Evolutionary conservation across 1,140 invertebrate genomes (phyloP).

Genomic region (Achatina immaculata): DNA sequence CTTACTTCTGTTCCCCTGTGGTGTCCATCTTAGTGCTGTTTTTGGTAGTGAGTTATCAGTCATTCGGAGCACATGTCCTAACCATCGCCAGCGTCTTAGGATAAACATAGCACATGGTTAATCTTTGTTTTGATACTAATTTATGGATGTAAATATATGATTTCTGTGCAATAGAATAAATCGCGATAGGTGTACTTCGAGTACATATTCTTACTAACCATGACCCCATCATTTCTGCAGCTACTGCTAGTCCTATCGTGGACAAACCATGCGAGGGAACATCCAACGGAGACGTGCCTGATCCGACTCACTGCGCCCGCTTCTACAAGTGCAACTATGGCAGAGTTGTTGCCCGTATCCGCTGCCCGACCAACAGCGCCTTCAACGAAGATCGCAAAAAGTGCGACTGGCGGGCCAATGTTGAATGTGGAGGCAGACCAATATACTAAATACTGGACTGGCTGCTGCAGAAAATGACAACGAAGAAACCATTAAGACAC

Average conservation of each 20-base stretch:
- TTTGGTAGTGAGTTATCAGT: too few relatives aligned
- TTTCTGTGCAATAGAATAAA: too few relatives aligned
- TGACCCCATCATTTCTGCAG: constrained; percentile 36
- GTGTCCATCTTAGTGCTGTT: too few relatives aligned
- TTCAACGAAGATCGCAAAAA: constrained; percentile 45
- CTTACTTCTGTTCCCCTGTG: too few relatives aligned
- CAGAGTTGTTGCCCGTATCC: constrained; percentile 52
- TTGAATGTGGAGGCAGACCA: constrained; percentile 46
- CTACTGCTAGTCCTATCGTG: constrained; percentile 51
- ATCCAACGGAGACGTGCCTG: constrained; percentile 49
- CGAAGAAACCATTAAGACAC: background rate
- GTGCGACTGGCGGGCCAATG: constrained; percentile 51
- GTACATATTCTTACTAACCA: too few relatives aligned
- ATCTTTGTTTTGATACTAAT: too few relatives aligned
- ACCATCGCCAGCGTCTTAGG: too few relatives aligned
- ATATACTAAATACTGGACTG: constrained; percentile 31
- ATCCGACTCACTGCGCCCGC: constrained; percentile 47
- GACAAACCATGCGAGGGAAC: constrained; percentile 52
- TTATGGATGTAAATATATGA: too few relatives aligned
- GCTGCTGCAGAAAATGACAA: background rate
- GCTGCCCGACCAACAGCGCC: constrained; percentile 50
- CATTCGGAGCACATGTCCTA: too few relatives aligned
- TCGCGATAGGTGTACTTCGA: too few relatives aligned
- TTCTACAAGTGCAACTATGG: constrained; percentile 59
- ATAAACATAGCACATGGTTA: too few relatives aligned